These are phyloP conservation scores for Poeciliopsis turrubarensis DNA, from an alignment of 2,113 vertebrate species.

Conservation along the genomic window DNA sequence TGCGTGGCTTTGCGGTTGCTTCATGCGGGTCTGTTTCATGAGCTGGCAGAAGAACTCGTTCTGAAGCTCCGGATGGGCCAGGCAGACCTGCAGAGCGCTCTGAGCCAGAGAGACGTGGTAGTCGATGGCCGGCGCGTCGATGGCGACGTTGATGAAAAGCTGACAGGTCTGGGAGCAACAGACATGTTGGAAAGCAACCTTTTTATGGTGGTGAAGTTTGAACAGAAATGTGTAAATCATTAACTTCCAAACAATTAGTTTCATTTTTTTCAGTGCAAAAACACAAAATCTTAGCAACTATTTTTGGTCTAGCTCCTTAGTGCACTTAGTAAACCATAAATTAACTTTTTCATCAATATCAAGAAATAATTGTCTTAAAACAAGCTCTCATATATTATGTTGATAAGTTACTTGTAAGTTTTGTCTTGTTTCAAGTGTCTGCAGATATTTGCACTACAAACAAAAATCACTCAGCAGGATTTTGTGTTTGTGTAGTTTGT, in stretches of 20 bases:
- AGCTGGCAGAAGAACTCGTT: slow-evolving; percentile 98
- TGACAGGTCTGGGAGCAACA: slow-evolving; percentile 88
- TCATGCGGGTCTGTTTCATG: slow-evolving; percentile 92
- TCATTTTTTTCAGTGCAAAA: no score
- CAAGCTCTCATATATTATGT: no score
- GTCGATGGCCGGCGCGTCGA: slow-evolving; percentile 96
- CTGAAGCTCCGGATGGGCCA: slow-evolving; percentile 94
- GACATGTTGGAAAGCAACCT: not conserved
- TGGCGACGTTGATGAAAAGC: slow-evolving; percentile 96
- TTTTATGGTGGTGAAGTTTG: not conserved
- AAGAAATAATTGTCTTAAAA: no score
- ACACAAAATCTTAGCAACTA: not conserved
- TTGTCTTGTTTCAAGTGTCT: no score
- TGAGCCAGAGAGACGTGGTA: slow-evolving; percentile 98
- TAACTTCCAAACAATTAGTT: not conserved
- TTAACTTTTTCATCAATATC: no score
- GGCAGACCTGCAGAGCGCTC: slow-evolving; percentile 94
- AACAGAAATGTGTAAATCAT: not conserved
- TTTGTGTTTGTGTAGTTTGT: not conserved
- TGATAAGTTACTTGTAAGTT: no score
- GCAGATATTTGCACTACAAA: no score
- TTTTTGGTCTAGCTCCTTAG: not conserved
- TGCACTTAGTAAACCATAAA: no score
- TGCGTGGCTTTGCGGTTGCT: slow-evolving; percentile 85
- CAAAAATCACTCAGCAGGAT: no score